These are phyloP conservation scores for Sussaba pulchella DNA, from an alignment of 2,888 invertebrate species.

Conservation along the genomic window DNA sequence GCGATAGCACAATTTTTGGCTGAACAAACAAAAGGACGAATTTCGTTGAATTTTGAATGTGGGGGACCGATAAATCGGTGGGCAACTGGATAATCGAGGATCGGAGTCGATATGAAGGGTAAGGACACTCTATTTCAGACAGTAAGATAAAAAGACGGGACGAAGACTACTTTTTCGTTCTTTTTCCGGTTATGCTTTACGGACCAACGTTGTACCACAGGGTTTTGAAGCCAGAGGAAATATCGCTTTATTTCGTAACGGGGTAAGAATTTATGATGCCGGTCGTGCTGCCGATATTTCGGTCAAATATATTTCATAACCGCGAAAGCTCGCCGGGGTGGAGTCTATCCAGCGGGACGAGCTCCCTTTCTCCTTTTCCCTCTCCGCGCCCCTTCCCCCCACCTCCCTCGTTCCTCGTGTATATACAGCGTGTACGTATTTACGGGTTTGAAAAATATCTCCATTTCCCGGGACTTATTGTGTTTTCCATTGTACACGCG, in stretches of 20 bases:
- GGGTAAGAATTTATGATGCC: constrained; percentile 76
- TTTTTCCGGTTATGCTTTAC: constrained; percentile 46
- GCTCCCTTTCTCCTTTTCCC: neutral
- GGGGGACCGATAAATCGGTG: constrained; percentile 32
- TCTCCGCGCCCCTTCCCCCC: neutral
- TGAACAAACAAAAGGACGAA: constrained; percentile 1
- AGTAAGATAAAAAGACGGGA: constrained; percentile 39
- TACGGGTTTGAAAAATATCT: constrained; percentile 73
- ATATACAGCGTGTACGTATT: constrained; percentile 10
- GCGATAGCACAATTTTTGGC: neutral
- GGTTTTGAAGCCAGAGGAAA: constrained; percentile 49
- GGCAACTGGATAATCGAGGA: constrained; percentile 32
- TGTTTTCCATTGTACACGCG: constrained; percentile 60
- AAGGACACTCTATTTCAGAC: constrained; percentile 20
- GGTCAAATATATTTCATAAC: constrained; percentile 80
- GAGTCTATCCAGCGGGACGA: constrained; percentile 40
- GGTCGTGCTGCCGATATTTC: constrained; percentile 76
- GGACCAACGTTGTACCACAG: constrained; percentile 24
- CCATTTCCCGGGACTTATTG: constrained; percentile 73
- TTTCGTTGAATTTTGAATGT: neutral
- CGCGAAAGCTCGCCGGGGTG: constrained; percentile 53
- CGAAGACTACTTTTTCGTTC: neutral
- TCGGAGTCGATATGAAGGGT: constrained; percentile 34
- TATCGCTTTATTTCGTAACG: constrained; percentile 59
- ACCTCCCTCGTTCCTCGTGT: neutral